phyloP scores from a whole-genome alignment of 2,113 vertebrate genomes.

The Nyctereutes procyonoides region DNA sequence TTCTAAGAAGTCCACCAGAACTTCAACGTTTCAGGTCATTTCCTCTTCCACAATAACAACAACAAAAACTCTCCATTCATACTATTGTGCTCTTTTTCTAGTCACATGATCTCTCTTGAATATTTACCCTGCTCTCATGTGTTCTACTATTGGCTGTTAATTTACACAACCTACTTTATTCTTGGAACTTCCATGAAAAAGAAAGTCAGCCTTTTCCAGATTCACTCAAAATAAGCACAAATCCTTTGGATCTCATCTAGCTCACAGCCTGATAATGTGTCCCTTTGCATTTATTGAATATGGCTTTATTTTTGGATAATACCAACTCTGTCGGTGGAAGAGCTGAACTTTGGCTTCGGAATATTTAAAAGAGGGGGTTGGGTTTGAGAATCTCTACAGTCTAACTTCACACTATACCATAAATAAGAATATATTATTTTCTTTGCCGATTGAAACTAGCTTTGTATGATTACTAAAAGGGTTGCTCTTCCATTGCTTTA shows the following conservation, averaged over 20 bases:
- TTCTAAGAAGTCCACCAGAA: neutral
- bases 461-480: conserved; percentile 48
- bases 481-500: conserved; percentile 34
- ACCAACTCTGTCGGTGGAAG: neutral
- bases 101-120: neutral
- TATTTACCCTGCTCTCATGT: neutral
- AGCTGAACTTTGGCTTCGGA: neutral
- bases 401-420: neutral
- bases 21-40: neutral
- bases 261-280: neutral
- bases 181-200: neutral
- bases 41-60: fast-evolving
- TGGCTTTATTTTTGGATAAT: neutral
- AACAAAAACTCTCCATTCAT: neutral
- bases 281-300: neutral
- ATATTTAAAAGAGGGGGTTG: neutral
- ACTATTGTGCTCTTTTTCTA: neutral
- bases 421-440: conserved; percentile 29
- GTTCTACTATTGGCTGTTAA: neutral
- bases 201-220: neutral
- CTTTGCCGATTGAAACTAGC: neutral
- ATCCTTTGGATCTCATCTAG: neutral
- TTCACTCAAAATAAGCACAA: neutral
- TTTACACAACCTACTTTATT: neutral
- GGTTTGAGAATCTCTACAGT: neutral